phyloP scores from a whole-genome alignment of 2,113 vertebrate genomes.

The Urocitellus parryii region DNA sequence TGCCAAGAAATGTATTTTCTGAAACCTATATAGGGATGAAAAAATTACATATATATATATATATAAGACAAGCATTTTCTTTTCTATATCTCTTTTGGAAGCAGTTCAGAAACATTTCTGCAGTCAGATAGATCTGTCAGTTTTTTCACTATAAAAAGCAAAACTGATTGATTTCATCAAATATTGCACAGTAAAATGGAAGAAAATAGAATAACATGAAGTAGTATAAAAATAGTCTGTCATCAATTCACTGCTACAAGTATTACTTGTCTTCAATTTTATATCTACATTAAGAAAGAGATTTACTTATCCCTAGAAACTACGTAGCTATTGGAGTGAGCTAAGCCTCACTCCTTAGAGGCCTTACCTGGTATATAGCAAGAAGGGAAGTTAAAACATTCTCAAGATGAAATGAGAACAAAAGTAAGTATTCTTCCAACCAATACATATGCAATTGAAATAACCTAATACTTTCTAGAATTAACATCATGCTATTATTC shows the following conservation, averaged over 20 bases:
- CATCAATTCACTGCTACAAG: not conserved
- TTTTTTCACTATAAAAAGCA: slow-evolving; percentile 48
- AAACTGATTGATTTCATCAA: slow-evolving; percentile 55
- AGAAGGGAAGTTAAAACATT: not conserved
- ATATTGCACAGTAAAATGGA: slow-evolving; percentile 34
- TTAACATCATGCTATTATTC: not conserved
- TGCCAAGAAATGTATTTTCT: slow-evolving; percentile 48
- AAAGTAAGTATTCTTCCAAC: not conserved
- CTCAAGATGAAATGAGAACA: not conserved
- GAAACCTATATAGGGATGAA: slow-evolving; percentile 3
- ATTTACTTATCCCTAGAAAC: not conserved
- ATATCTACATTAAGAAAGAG: not conserved
- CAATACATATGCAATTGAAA: not conserved
- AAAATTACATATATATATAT: not conserved
- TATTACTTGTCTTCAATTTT: slow-evolving; percentile 8
- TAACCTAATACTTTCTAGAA: not conserved
- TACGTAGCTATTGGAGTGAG: not conserved
- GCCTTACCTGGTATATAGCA: not conserved
- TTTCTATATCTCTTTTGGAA: slow-evolving; percentile 44
- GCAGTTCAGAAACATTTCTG: slow-evolving; percentile 64
- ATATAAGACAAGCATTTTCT: not conserved
- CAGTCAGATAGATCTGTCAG: slow-evolving; percentile 43
- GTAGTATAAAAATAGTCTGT: not conserved
- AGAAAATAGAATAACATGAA: slow-evolving; percentile 45
- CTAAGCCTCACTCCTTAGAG: not conserved